phyloP scores from a whole-genome alignment of 2,888 invertebrate species.

The Sphaeridia pumilis region DNA sequence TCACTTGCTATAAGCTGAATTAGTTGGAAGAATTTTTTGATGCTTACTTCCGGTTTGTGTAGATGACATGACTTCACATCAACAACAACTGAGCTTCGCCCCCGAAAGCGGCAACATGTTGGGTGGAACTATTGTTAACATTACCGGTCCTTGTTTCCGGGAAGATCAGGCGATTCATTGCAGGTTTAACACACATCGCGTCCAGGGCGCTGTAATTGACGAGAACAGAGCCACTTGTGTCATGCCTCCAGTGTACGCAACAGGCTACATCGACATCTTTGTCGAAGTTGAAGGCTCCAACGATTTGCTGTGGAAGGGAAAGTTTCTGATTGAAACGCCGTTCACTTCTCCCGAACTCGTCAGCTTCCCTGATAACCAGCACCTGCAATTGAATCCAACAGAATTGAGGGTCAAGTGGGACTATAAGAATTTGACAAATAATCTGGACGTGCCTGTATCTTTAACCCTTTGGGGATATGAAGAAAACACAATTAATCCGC shows the following conservation, averaged over 20 bases:
- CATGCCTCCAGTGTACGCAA: conserved; percentile 72
- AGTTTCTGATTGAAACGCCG: conserved; percentile 84
- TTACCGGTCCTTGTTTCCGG: conserved; percentile 89
- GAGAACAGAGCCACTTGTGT: conserved; percentile 77
- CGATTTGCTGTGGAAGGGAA: conserved; percentile 72
- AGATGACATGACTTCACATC: conserved; percentile 33
- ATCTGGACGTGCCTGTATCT: conserved; percentile 60
- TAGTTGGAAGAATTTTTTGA: background rate
- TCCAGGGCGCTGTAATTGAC: conserved; percentile 63
- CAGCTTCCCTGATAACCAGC: conserved; percentile 56
- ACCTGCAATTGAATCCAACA: conserved; percentile 59
- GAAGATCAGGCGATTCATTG: conserved; percentile 64
- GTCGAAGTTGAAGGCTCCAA: conserved; percentile 70
- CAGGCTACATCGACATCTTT: conserved; percentile 77
- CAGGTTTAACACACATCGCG: conserved; percentile 65
- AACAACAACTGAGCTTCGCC: conserved; percentile 68
- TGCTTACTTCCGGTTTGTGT: background rate
- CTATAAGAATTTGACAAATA: conserved; percentile 69
- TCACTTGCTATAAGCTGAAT: background rate
- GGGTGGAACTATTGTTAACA: conserved; percentile 90
- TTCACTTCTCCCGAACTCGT: conserved; percentile 75
- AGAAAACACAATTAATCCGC: conserved; percentile 67
- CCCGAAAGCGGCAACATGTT: conserved; percentile 96
- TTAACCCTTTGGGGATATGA: conserved; percentile 83
- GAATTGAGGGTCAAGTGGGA: conserved; percentile 73